Conservation (phyloP, 2,113 vertebrate genomes). For the rat (Rattus norvegicus) region DNA sequence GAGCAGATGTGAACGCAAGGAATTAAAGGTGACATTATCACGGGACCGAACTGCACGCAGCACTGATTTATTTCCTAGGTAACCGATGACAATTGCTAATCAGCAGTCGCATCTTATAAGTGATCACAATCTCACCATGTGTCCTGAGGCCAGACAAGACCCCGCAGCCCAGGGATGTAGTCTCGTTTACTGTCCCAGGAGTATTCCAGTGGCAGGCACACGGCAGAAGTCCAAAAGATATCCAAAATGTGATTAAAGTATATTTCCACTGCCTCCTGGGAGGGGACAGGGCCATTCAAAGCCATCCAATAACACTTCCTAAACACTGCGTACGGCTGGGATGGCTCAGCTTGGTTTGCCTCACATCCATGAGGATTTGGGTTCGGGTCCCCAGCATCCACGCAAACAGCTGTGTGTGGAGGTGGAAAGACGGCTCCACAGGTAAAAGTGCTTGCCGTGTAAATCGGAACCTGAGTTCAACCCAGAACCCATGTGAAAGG, state of each 20-base stretch:
- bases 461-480: too few species aligned
- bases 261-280: background rate
- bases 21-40: conserved; percentile 4
- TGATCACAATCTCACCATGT: background rate
- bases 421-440: background rate
- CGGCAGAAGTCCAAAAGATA: background rate
- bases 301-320: background rate
- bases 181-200: background rate
- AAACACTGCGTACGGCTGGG: background rate
- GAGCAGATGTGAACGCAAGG: background rate
- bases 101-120: background rate
- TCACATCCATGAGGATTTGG: too few species aligned
- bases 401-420: background rate
- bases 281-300: background rate
- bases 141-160: background rate
- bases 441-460: background rate
- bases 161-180: background rate
- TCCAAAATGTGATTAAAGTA: background rate
- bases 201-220: background rate
- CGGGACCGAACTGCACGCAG: background rate
- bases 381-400: background rate
- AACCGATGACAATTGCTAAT: conserved; percentile 21
- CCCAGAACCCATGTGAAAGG: background rate
- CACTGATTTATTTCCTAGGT: background rate
- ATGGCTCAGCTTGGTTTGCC: background rate